Conservation (phyloP, 2,888 invertebrate species). For the Serrognathus titanus region DNA sequence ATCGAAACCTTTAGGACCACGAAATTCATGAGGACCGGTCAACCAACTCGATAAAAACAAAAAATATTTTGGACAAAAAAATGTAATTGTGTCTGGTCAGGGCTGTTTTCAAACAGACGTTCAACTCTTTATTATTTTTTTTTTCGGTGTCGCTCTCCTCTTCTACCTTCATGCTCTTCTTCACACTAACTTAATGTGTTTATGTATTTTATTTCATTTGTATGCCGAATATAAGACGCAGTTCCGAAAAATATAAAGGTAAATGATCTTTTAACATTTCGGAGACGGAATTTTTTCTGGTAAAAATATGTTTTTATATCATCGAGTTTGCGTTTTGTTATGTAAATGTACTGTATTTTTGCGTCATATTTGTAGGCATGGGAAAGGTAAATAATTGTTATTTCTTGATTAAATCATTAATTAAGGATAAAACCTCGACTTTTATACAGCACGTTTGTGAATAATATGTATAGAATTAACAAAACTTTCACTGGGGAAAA, state of each 20-base stretch:
- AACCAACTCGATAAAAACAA: conserved; percentile 36
- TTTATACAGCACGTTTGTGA: too few relatives aligned
- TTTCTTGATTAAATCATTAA: too few relatives aligned
- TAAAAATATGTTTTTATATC: too few relatives aligned
- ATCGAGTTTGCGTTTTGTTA: too few relatives aligned
- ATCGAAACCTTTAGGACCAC: conserved; percentile 45
- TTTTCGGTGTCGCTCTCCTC: background rate
- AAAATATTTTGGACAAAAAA: conserved; percentile 32
- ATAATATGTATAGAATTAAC: too few relatives aligned
- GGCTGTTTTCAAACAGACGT: conserved; percentile 30
- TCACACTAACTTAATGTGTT: background rate
- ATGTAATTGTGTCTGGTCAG: conserved; percentile 47
- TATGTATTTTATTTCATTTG: background rate
- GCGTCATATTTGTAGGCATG: too few relatives aligned
- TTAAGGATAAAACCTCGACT: too few relatives aligned
- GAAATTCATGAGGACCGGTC: conserved; percentile 34
- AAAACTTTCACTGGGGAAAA: too few relatives aligned
- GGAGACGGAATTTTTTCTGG: too few relatives aligned
- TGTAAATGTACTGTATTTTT: too few relatives aligned
- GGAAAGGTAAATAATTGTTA: too few relatives aligned
- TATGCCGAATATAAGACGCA: background rate
- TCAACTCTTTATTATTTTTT: conserved; percentile 6
- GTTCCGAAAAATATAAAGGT: conserved; percentile 8
- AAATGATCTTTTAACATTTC: conserved; percentile 8
- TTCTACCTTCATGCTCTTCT: background rate